Evolutionary conservation across 2,113 vertebrate genomes (phyloP).

Genomic region (Passer montanus): DNA sequence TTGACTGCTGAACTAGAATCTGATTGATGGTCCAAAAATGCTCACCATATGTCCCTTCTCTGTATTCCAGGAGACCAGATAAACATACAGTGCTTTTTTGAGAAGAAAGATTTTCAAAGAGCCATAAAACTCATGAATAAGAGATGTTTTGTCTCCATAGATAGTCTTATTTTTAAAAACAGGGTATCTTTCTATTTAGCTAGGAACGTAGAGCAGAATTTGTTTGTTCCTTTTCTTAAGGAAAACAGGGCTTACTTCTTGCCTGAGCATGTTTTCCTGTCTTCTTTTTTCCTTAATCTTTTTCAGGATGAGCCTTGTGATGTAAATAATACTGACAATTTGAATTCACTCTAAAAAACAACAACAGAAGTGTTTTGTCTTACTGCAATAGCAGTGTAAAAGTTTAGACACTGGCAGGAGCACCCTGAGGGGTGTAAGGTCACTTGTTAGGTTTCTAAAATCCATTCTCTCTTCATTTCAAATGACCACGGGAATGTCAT

Average conservation of each 20-base stretch:
- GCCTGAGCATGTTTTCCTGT: not conserved
- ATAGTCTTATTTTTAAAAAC: not conserved
- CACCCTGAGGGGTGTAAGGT: conserved; percentile 24
- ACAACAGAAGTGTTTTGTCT: conserved; percentile 20
- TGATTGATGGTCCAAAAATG: conserved; percentile 43
- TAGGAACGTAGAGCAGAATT: not conserved
- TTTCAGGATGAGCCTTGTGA: not conserved
- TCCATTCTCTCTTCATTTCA: conserved; percentile 7
- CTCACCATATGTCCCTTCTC: conserved; percentile 30
- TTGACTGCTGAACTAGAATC: not conserved
- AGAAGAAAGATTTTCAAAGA: not conserved
- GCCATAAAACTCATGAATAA: not conserved
- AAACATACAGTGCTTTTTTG: conserved; percentile 23
- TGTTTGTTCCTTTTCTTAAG: not conserved
- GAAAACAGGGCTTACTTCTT: not conserved
- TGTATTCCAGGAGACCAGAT: conserved; percentile 25
- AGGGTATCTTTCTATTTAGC: not conserved
- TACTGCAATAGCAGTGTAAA: not conserved
- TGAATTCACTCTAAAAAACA: conserved; percentile 21
- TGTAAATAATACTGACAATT: not conserved
- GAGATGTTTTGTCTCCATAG: not conserved
- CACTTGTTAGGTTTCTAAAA: not conserved
- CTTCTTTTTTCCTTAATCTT: not conserved
- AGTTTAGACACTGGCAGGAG: not conserved
- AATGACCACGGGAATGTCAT: conserved; percentile 12